Evolutionary conservation across 2,797 vertebrate genomes (phyloP).

Genomic region (Leptatherina wallacei): DNA sequence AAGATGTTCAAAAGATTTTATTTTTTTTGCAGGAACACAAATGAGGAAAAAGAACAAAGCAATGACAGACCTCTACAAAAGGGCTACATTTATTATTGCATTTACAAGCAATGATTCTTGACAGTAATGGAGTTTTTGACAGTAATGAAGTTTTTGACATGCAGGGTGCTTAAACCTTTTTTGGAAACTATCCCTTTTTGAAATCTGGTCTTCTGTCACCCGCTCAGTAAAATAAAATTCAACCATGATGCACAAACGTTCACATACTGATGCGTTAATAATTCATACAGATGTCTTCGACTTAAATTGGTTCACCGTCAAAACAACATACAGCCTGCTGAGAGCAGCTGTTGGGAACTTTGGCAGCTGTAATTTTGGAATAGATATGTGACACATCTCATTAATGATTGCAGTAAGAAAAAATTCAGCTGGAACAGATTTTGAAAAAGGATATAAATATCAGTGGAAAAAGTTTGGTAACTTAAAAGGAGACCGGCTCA

Average conservation of each 20-base stretch:
- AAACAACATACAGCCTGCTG: background rate
- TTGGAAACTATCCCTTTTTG: background rate
- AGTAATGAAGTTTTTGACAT: background rate
- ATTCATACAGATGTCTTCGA: background rate
- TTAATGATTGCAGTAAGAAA: background rate
- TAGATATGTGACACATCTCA: background rate
- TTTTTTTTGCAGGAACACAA: background rate
- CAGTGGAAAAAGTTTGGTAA: background rate
- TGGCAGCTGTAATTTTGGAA: constrained; percentile 6
- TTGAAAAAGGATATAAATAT: constrained; percentile 1
- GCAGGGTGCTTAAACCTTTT: background rate
- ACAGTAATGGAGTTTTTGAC: no score
- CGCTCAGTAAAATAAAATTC: background rate
- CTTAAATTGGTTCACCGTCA: constrained; percentile 3
- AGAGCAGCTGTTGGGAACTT: constrained; percentile 1
- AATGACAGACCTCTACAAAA: background rate
- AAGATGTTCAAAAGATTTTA: background rate
- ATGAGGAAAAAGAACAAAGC: no score
- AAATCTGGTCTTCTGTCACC: background rate
- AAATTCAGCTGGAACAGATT: constrained; percentile 4
- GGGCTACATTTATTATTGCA: background rate
- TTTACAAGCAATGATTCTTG: background rate
- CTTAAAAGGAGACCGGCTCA: constrained; percentile 4
- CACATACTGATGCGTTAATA: background rate
- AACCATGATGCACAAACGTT: background rate